Conservation (phyloP, 1,140 invertebrate species). For the Macrosteles quadrilineatus region DNA sequence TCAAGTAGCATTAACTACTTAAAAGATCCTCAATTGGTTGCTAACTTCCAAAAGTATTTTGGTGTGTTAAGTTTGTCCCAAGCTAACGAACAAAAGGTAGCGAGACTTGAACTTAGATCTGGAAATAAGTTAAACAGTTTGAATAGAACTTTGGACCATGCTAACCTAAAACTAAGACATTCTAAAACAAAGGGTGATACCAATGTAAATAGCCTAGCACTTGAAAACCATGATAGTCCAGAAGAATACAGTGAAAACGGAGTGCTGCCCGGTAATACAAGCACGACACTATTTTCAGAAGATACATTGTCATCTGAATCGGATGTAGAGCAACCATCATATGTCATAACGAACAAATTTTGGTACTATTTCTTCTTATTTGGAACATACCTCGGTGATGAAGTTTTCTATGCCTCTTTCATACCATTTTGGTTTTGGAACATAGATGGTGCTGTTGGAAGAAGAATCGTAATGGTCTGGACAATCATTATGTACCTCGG, state of each 20-base stretch:
- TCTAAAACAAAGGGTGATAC: slow-evolving; percentile 13
- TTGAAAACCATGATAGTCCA: slow-evolving; percentile 6
- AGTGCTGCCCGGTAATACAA: not conserved
- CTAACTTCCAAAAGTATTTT: slow-evolving; percentile 41
- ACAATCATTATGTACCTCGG: slow-evolving; percentile 82
- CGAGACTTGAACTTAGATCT: not conserved
- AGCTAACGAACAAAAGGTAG: not conserved
- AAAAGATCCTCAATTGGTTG: slow-evolving; percentile 42
- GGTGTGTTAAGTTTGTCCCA: slow-evolving; percentile 35
- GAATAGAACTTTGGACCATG: not conserved
- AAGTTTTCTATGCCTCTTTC: slow-evolving; percentile 83
- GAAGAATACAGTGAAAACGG: not conserved
- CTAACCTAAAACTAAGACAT: slow-evolving; percentile 4
- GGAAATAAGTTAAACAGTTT: not conserved
- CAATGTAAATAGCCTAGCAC: not conserved
- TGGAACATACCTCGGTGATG: slow-evolving; percentile 83
- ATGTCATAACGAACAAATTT: slow-evolving; percentile 70
- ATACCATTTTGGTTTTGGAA: slow-evolving; percentile 94
- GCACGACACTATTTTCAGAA: not conserved
- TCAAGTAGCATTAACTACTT: slow-evolving; percentile 32
- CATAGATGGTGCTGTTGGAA: slow-evolving; percentile 78
- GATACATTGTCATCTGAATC: slow-evolving; percentile 31
- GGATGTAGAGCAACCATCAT: slow-evolving; percentile 45
- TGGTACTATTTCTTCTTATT: slow-evolving; percentile 87
- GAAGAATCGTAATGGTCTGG: slow-evolving; percentile 82